A percentile compares a stretch with the other conserved stretches of the same genome.
Evolutionary conservation across 1,140 invertebrate species (phyloP).

Genomic region (Cataglyphis hispanica): DNA sequence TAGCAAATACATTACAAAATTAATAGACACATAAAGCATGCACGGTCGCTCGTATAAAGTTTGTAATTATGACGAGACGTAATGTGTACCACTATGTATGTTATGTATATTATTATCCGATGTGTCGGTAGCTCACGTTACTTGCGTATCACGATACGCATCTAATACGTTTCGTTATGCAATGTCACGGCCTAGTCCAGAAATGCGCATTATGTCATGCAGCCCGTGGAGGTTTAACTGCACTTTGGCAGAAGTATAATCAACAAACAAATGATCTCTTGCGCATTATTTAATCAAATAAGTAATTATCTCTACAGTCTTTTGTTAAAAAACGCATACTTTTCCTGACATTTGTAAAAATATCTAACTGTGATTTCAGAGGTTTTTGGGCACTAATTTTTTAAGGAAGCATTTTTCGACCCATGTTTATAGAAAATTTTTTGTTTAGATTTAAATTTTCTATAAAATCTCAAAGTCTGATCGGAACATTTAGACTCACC

Average conservation of each 20-base stretch:
- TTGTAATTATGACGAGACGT: slow-evolving; percentile 44
- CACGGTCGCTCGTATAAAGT: slow-evolving; percentile 11
- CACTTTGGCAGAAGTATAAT: slow-evolving; percentile 43
- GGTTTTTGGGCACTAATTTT: too few species aligned
- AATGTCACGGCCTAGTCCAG: slow-evolving; percentile 55
- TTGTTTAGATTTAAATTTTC: too few species aligned
- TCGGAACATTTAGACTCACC: too few species aligned
- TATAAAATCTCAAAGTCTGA: too few species aligned
- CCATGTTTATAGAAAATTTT: too few species aligned
- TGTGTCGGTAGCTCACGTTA: slow-evolving; percentile 17
- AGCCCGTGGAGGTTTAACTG: background rate
- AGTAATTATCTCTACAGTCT: too few species aligned
- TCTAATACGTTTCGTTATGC: slow-evolving; percentile 51
- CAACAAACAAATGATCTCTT: background rate
- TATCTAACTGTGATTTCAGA: too few species aligned
- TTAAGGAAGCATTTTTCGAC: too few species aligned
- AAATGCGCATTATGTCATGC: slow-evolving; percentile 52
- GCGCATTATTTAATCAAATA: background rate
- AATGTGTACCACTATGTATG: slow-evolving; percentile 6
- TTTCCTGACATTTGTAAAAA: too few species aligned
- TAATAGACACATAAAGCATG: slow-evolving; percentile 29
- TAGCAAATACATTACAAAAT: slow-evolving; percentile 8
- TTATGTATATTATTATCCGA: background rate
- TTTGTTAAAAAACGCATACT: too few species aligned
- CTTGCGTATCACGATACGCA: slow-evolving; percentile 27